phyloP scores from a whole-genome alignment of 1,140 invertebrate species.

The Acromyrmex charruanus region DNA sequence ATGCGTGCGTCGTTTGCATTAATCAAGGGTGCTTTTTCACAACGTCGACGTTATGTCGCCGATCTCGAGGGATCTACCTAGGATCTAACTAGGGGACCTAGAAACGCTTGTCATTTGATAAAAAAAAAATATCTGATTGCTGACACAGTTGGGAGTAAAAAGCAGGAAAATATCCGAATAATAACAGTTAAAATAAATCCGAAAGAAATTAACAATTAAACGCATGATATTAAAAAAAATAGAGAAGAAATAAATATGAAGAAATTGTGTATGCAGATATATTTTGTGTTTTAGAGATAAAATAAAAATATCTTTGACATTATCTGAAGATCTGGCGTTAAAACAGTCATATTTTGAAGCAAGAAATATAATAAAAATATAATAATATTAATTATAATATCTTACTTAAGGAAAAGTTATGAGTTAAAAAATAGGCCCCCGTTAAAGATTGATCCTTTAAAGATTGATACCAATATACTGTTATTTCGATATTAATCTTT shows the following conservation, averaged over 20 bases:
- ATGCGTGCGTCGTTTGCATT: slow-evolving; percentile 76
- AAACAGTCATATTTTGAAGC: no score
- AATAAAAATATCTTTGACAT: neutral
- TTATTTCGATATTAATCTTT: slow-evolving; percentile 1
- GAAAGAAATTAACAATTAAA: neutral
- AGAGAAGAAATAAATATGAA: neutral
- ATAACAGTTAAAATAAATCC: neutral
- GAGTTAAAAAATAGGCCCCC: no score
- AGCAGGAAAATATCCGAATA: neutral
- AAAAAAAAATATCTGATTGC: neutral
- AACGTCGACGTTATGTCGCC: slow-evolving; percentile 47
- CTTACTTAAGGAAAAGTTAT: no score
- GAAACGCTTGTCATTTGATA: slow-evolving; percentile 1
- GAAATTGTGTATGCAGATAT: neutral
- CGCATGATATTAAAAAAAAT: neutral
- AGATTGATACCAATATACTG: neutral
- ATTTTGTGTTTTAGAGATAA: neutral
- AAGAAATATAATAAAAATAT: no score
- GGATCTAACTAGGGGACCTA: slow-evolving; percentile 30
- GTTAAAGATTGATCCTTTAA: neutral
- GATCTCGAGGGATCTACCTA: slow-evolving; percentile 63
- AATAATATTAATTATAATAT: no score
- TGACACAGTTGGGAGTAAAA: neutral
- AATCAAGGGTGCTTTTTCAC: slow-evolving; percentile 70
- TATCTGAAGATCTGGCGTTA: neutral